Evolutionary conservation across 2,113 vertebrate genomes (phyloP).

Genomic region (Leptobrachium ailaonicum): DNA sequence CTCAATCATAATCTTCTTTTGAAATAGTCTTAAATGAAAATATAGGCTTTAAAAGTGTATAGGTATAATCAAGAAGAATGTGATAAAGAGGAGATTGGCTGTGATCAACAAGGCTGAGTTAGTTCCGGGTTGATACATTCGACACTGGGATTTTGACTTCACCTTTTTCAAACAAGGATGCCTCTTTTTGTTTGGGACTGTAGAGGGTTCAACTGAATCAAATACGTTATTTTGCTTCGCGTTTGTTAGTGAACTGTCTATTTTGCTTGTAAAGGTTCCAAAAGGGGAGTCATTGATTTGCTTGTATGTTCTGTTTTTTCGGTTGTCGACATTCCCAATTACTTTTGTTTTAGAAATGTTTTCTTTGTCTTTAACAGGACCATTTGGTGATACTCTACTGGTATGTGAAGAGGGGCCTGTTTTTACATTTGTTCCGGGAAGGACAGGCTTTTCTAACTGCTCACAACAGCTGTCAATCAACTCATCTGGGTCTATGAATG

Average conservation of each 20-base stretch:
- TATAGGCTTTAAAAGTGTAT: conserved; percentile 37
- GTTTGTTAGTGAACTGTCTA: conserved; percentile 81
- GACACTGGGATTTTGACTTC: conserved; percentile 89
- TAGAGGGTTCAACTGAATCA: conserved; percentile 82
- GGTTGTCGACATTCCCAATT: conserved; percentile 67
- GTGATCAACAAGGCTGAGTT: conserved; percentile 42
- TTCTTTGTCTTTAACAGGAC: conserved; percentile 85
- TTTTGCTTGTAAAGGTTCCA: conserved; percentile 85
- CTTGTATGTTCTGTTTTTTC: conserved; percentile 86
- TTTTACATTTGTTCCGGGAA: conserved; percentile 82
- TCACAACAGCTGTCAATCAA: conserved; percentile 82
- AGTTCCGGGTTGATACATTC: conserved; percentile 67
- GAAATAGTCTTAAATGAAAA: conserved; percentile 30
- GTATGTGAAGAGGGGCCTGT: conserved; percentile 72
- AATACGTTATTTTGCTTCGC: conserved; percentile 77
- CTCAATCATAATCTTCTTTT: conserved; percentile 22
- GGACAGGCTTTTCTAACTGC: conserved; percentile 84
- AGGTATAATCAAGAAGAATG: conserved; percentile 19
- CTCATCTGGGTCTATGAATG: conserved; percentile 63
- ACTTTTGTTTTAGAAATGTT: conserved; percentile 89
- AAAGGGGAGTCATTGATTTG: conserved; percentile 91
- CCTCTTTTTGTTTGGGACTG: conserved; percentile 87
- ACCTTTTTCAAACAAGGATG: conserved; percentile 94
- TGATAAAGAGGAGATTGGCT: conserved; percentile 24
- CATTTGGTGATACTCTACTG: conserved; percentile 82